Evolutionary conservation across 2,113 vertebrate species (phyloP).

Genomic region (Picathartes gymnocephalus): DNA sequence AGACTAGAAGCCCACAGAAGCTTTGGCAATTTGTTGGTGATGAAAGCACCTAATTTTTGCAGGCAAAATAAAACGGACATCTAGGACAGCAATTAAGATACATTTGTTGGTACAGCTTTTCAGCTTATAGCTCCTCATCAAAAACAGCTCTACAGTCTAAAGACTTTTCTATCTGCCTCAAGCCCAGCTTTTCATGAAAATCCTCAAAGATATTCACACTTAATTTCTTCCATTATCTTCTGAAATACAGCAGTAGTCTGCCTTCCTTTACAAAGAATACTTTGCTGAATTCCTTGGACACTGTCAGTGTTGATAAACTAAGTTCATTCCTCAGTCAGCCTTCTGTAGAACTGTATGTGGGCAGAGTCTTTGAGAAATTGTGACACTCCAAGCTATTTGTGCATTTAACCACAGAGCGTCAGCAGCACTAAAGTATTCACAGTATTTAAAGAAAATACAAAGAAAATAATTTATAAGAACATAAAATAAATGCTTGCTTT

Average conservation of each 20-base stretch:
- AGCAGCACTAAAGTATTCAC: not conserved
- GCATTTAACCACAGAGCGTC: not conserved
- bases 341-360: not conserved
- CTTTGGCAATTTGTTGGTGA: not conserved
- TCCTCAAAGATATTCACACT: not conserved
- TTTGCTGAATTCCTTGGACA: not conserved
- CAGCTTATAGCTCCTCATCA: rapidly evolving
- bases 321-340: not conserved
- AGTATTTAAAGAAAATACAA: not conserved
- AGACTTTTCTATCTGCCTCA: not conserved
- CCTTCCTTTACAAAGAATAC: not conserved
- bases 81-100: not conserved
- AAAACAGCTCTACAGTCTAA: not conserved
- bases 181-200: not conserved
- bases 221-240: not conserved
- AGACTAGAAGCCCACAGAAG: not conserved
- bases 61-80: not conserved
- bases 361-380: not conserved
- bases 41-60: not conserved
- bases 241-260: not conserved
- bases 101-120: not conserved
- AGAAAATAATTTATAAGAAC: not conserved
- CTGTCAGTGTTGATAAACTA: not conserved
- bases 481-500: slow-evolving; percentile 27
- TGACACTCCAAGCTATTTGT: not conserved